Evolutionary conservation across 2,797 vertebrate genomes (phyloP), one percentile per base, ranked within the genome.

Genomic region (Tadarida brasiliensis): DNA sequence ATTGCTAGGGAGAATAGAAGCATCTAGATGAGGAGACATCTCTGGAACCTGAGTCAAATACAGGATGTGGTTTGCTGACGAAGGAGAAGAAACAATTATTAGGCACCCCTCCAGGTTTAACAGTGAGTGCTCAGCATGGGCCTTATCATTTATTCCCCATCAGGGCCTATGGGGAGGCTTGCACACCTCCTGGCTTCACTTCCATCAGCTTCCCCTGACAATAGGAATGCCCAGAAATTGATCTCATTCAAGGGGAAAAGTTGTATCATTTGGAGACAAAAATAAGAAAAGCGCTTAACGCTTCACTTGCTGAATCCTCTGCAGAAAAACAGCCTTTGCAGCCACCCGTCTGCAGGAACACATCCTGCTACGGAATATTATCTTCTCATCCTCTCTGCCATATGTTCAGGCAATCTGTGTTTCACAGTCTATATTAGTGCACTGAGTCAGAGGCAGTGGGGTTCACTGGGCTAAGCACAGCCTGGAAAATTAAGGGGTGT

Each of bases 391-490:
- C 44, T 96, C 88, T 94, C 65, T 44, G 82, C 97, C 98, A 98
- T 98, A 98, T 98, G 98, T 98, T 97, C 96, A 91, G 93, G 90
- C 98, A 98, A 98, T 98, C 98, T 98, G 97, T 98, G 97, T 97
- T 91, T 96, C 89, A 81, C 91, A 67, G 89, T 77, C 96, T 97
- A 87, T 97, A 96, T 97, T 96, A 96, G 96, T 96, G 90, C 89
- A 95, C 96, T 87, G 97, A 97, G 91, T 95, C 96, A 97, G 93
- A 97, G 97, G 85, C 94, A 93, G 88, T 97, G 94, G 74, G 94
- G 94, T 95, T 97, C 95, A 95, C 86, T 96, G 97, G 97, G 90
- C 96, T 96, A 95, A 95, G 97, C 80, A 97, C 92, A 95, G 95
- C 73, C 96, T 96, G 89, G 97, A 97, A 97, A 97, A 97, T 97